These are phyloP conservation scores for Falcunculus frontatus DNA, from an alignment of 2,113 vertebrate species.

Conservation along the genomic window DNA sequence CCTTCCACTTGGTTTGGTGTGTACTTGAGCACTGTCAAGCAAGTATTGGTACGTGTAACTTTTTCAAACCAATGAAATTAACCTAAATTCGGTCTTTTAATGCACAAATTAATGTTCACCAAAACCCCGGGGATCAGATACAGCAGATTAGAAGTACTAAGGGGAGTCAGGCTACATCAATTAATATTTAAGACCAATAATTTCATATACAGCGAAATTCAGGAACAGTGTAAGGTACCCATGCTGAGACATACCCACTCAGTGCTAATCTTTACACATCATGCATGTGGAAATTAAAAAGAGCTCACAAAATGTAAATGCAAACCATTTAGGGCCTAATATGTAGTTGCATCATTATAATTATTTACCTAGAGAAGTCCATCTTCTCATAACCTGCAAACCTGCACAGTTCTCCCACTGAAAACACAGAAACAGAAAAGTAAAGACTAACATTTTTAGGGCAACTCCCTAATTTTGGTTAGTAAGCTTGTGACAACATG, in stretches of 20 bases:
- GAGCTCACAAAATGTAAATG: constrained; percentile 40
- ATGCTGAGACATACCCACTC: background rate
- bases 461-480: background rate
- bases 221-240: background rate
- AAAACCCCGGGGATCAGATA: constrained; percentile 64
- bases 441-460: background rate
- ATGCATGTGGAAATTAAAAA: constrained; percentile 41
- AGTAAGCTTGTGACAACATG: background rate
- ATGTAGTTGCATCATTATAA: background rate
- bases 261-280: background rate
- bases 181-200: constrained; percentile 72
- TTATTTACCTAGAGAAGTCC: background rate
- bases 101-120: constrained; percentile 65
- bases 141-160: constrained; percentile 66
- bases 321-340: background rate
- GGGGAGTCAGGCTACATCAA: constrained; percentile 71
- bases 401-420: background rate
- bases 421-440: background rate
- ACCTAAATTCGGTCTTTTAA: constrained; percentile 54
- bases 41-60: background rate
- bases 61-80: constrained; percentile 52
- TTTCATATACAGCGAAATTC: constrained; percentile 48
- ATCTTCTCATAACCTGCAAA: background rate
- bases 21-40: constrained; percentile 11
- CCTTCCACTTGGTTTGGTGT: background rate